Percentiles rank a stretch among this genome's conserved stretches.
These are phyloP conservation scores for Sebastes taczanowskii DNA, from an alignment of 2,797 vertebrate genomes.

Conservation along the genomic window DNA sequence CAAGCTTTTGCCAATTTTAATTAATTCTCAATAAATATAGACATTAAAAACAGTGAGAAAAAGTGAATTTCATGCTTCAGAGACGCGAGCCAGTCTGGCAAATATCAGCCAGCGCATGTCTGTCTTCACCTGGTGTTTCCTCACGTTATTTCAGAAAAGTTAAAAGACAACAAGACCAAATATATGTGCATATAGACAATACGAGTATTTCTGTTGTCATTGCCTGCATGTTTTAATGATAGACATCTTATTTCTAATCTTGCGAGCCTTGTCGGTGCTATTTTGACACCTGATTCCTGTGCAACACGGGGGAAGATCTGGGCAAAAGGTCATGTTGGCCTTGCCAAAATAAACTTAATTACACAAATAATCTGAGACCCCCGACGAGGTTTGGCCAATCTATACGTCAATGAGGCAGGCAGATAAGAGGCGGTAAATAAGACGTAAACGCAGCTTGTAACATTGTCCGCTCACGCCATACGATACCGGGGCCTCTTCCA, in stretches of 20 bases:
- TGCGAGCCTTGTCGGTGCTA: background rate
- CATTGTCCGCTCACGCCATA: constrained; percentile 60
- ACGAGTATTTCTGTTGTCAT: background rate
- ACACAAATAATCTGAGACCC: constrained; percentile 74
- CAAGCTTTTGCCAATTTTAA: background rate
- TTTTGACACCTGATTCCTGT: constrained; percentile 26
- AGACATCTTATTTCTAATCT: background rate
- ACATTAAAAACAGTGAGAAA: background rate
- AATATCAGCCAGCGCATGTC: background rate
- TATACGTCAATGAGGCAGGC: constrained; percentile 69
- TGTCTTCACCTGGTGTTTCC: background rate
- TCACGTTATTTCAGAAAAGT: background rate
- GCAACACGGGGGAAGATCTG: constrained; percentile 17
- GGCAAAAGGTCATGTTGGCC: constrained; percentile 61
- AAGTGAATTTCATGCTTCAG: background rate
- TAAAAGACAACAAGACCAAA: background rate
- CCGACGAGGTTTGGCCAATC: constrained; percentile 72
- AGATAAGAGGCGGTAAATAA: constrained; percentile 65
- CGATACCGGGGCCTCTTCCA: constrained; percentile 70
- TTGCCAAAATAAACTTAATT: constrained; percentile 76
- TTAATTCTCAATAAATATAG: too few relatives aligned
- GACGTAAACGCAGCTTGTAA: constrained; percentile 75
- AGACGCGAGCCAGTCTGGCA: background rate
- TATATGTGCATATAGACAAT: background rate
- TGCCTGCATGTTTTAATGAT: background rate